Base-by-base conservation (phyloP, 2,113 vertebrate genomes). In the Bolborhynchus lineola region DNA sequence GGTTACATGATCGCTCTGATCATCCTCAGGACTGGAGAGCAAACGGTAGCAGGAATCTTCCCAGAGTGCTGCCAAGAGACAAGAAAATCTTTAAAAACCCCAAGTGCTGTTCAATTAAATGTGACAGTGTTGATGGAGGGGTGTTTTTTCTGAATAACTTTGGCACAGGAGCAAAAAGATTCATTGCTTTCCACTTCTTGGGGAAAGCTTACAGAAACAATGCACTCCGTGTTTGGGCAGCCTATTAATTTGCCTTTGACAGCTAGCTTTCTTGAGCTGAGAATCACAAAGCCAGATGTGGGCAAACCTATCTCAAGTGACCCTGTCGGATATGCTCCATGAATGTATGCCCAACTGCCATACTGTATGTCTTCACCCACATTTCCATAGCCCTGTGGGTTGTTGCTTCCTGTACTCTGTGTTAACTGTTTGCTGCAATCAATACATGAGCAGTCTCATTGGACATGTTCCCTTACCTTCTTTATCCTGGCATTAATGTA, bases 41-140 rank as follows among this genome's bases (percentile, higher is more conserved):
- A 86, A 88, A 93, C 4, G 8, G 41, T 11, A 83, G 76, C 57
- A 90, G 81, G 28, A 89, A 79, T 81, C 57, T 79, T 94, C 53
- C 62, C 72, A 72, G 59, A 55, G 44, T 83, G 42, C 31, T 68
- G 42, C n/a, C 3, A 4, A 72, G n/a, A 92, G 68, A 82, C 50
- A 79, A 90, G 9, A 79, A 49, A 42, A 91, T 62, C 37, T 57
- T 86, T 88, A 26, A 76, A 92, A 91, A 77, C 4, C 2, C 60
- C 70, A 88, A 95, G 69, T n/a, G 29, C 29, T 89, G 8, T 63
- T 95, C 91, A 91, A 76, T 91, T 89, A 78, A 86, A 74, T 89
- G 44, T 63, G 81, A 79, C 7, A 15, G 44, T 55, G n/a, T 80
- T 82, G 62, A 87, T 18, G 76, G 37, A 4, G 23, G 37, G 12